These are phyloP conservation scores for Drosophila prostipennis DNA, from an alignment of 2,888 invertebrate species.

Conservation along the genomic window DNA sequence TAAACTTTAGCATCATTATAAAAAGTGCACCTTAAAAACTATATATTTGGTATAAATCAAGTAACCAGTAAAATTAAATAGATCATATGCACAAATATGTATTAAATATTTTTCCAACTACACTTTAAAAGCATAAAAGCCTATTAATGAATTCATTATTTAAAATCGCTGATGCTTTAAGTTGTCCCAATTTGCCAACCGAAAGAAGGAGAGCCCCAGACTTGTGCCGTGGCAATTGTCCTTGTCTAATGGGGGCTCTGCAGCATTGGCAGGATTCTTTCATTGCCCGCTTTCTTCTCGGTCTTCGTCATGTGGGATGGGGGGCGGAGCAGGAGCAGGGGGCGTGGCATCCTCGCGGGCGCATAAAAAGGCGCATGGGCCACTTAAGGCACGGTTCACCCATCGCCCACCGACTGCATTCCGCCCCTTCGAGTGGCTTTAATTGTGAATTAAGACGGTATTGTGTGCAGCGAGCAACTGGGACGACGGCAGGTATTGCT, in stretches of 20 bases:
- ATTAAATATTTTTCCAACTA: neutral
- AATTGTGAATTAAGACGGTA: conserved; percentile 84
- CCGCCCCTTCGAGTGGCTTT: conserved; percentile 77
- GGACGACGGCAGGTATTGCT: conserved; percentile 22
- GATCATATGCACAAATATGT: too few relatives aligned
- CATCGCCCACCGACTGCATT: neutral
- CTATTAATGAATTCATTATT: conserved; percentile 2
- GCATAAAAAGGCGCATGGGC: conserved; percentile 67
- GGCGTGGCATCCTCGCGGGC: conserved; percentile 22
- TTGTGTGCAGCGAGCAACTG: conserved; percentile 62
- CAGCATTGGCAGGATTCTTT: conserved; percentile 42
- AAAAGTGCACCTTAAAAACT: too few relatives aligned
- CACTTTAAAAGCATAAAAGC: too few relatives aligned
- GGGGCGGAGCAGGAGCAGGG: neutral
- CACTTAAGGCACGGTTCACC: conserved; percentile 61
- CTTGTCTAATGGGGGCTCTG: conserved; percentile 63
- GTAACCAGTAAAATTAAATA: too few relatives aligned
- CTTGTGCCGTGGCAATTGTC: conserved; percentile 48
- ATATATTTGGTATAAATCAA: too few relatives aligned
- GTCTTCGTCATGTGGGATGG: conserved; percentile 18
- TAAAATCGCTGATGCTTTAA: conserved; percentile 17
- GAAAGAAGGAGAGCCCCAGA: conserved; percentile 15
- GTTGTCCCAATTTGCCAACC: conserved; percentile 26
- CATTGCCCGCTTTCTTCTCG: conserved; percentile 42
- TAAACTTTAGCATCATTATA: too few relatives aligned